These are phyloP conservation scores for Psix sp. DNA, from an alignment of 1,140 invertebrate genomes.

Conservation along the genomic window DNA sequence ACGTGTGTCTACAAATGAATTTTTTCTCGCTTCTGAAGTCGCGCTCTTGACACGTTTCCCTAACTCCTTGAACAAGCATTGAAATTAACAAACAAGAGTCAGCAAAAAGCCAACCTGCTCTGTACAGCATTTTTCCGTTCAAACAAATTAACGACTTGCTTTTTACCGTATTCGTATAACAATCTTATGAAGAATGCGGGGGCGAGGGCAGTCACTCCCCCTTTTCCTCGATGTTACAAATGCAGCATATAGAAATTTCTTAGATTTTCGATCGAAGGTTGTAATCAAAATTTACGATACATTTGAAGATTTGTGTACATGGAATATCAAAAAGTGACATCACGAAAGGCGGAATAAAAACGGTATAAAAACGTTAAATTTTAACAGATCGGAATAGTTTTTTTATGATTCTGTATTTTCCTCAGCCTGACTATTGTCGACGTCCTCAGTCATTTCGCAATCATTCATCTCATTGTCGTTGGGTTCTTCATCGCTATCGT, in stretches of 20 bases:
- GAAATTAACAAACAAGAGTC: slow-evolving; percentile 31
- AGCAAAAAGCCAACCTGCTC: slow-evolving; percentile 9
- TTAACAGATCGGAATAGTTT: not conserved
- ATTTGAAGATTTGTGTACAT: too few relatives aligned
- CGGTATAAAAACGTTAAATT: too few relatives aligned
- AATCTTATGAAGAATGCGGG: too few relatives aligned
- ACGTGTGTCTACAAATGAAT: slow-evolving; percentile 7
- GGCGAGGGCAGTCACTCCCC: too few relatives aligned
- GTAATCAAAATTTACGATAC: too few relatives aligned
- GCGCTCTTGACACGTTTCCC: slow-evolving; percentile 25
- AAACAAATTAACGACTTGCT: not conserved
- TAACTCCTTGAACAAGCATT: slow-evolving; percentile 4
- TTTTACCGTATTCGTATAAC: too few relatives aligned
- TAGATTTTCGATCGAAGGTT: too few relatives aligned
- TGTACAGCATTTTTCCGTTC: not conserved
- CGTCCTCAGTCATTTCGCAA: not conserved
- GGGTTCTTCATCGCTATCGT: slow-evolving; percentile 5
- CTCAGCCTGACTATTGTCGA: not conserved
- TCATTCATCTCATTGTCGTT: not conserved
- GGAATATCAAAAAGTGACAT: too few relatives aligned
- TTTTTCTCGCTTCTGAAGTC: slow-evolving; percentile 9
- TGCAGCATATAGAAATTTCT: too few relatives aligned
- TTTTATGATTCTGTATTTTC: not conserved
- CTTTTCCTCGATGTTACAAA: too few relatives aligned
- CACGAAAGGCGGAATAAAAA: too few relatives aligned